These are phyloP conservation scores for Drosophila paramelanica DNA, from an alignment of 2,888 invertebrate genomes.

Conservation along the genomic window DNA sequence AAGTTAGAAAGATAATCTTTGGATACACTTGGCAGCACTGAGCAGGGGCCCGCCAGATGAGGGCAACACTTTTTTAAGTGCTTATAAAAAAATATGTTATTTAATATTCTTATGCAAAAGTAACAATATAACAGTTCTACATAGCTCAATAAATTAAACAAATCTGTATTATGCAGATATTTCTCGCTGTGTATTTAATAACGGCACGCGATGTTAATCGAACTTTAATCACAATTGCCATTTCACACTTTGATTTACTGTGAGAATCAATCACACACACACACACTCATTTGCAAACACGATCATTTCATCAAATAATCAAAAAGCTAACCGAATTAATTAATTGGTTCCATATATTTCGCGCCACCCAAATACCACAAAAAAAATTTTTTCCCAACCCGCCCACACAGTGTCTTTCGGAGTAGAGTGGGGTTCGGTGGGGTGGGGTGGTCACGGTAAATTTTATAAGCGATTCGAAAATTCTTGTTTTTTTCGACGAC, in stretches of 20 bases:
- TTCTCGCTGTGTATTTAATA: constrained; percentile 50
- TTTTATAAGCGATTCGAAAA: constrained; percentile 82
- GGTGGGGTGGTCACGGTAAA: background rate
- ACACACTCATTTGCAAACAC: constrained; percentile 34
- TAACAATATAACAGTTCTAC: too few species aligned
- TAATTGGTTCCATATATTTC: constrained; percentile 37
- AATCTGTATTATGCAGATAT: background rate
- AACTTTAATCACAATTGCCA: constrained; percentile 32
- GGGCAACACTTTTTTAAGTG: too few species aligned
- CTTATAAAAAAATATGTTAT: too few species aligned
- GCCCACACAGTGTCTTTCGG: constrained; percentile 17
- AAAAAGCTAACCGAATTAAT: constrained; percentile 45
- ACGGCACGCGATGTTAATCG: constrained; percentile 32
- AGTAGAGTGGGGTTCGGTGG: background rate
- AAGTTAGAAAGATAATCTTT: too few species aligned
- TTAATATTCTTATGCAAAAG: too few species aligned
- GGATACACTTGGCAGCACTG: too few species aligned
- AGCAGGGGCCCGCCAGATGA: too few species aligned
- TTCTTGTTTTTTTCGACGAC: constrained; percentile 64
- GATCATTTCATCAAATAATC: constrained; percentile 45
- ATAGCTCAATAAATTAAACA: too few species aligned
- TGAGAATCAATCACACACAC: constrained; percentile 57
- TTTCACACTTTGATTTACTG: constrained; percentile 37
- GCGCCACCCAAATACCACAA: constrained; percentile 2
- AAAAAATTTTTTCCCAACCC: constrained; percentile 2